Evolutionary conservation across 30 jellyfish, hydroid and myxozoan species (phyloP), one percentile per base, ranked within the genome.

Genomic region (Mastigias papua): DNA sequence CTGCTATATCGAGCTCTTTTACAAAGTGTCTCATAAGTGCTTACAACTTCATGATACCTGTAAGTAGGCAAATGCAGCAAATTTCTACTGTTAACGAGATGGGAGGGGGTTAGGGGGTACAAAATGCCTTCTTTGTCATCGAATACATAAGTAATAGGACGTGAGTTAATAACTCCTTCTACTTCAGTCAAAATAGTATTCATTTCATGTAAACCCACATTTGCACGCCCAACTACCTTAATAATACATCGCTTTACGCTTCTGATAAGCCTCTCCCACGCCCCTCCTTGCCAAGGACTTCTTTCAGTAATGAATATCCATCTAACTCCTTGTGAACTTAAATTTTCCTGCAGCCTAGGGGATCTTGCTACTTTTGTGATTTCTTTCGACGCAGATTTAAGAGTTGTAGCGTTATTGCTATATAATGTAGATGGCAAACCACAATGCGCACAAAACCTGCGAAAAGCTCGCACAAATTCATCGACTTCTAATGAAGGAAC

Each of bases 71-170:
- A 54, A 31, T 77, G 91, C n/a, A 80, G 26, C 22, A 86, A 51
- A 67, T 87, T 87, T 76, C 96, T 87, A 21, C 96, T 90, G 73
- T 87, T 42, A 3, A 87, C 42, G 8, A 87, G 86, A 76, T 63
- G 90, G 7, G 96, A 87, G 0, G 96, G 90, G 26, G 90, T 86
- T 1, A 87, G 61, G 57, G 90, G 90, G 64, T 76, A 87, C 27
- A 81, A 76, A 60, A 76, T 87, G 19, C 96, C 90, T 65, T 77
- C 90, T 16, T 78, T 54, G 75, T 86, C 82, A 42, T 63, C 90
- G 28, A 33, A 80, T 33, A 80, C 73, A 68, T 80, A 80, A 10
- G 90, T 80, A 5, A 80, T 33, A 9, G 90, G 92, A 9, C 92
- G 65, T 29, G 85, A 69, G 25, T 60, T 81, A 1, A 81, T 66